Evolutionary conservation across 2,113 vertebrate genomes (phyloP).

Genomic region (Lynx canadensis): DNA sequence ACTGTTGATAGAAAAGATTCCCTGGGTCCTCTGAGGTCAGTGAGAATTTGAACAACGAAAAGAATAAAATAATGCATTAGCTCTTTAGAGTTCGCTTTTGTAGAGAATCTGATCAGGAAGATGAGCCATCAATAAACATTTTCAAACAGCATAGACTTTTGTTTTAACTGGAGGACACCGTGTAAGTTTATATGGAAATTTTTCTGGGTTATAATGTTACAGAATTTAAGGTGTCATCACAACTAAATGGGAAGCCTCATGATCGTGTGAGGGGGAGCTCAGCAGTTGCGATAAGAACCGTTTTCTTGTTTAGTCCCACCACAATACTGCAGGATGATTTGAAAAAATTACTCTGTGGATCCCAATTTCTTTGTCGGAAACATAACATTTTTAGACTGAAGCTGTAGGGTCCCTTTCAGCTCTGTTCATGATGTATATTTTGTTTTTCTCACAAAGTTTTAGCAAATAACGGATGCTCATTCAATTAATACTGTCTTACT

Average conservation of each 20-base stretch:
- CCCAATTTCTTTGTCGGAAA: not conserved
- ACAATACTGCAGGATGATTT: not conserved
- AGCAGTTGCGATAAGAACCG: not conserved
- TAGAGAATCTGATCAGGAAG: slow-evolving; percentile 15
- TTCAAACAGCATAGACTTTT: not conserved
- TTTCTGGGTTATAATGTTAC: not conserved
- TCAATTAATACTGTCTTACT: slow-evolving; percentile 32
- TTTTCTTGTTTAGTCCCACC: not conserved
- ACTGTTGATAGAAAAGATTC: not conserved
- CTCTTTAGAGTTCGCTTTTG: slow-evolving; percentile 2
- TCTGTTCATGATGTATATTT: slow-evolving; percentile 32
- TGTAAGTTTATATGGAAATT: not conserved
- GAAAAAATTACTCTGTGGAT: slow-evolving; percentile 43
- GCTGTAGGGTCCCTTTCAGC: not conserved
- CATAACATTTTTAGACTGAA: slow-evolving; percentile 10
- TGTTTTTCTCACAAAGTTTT: slow-evolving; percentile 45
- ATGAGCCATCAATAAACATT: slow-evolving; percentile 2
- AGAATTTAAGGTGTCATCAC: slow-evolving; percentile 8
- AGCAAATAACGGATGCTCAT: not conserved
- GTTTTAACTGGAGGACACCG: not conserved
- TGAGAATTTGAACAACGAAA: slow-evolving; percentile 32
- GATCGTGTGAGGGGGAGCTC: not conserved
- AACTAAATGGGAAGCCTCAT: not conserved
- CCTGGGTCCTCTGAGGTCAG: not conserved
- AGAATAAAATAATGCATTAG: slow-evolving; percentile 2